These are phyloP conservation scores for Phyllotis vaccarum DNA, from an alignment of 2,797 vertebrate genomes.

Conservation along the genomic window DNA sequence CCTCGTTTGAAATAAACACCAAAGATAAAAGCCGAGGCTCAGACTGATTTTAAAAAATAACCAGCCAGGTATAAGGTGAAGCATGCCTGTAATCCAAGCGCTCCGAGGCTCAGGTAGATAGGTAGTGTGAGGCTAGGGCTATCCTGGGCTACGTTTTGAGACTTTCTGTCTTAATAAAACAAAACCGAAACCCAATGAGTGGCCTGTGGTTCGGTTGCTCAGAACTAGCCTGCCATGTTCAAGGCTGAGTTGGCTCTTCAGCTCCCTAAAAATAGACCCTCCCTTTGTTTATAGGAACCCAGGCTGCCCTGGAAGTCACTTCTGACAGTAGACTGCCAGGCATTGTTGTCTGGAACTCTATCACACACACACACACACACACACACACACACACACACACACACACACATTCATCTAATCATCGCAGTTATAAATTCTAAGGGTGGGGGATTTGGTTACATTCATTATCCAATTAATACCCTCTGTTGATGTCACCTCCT, in stretches of 20 bases:
- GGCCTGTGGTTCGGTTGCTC: neutral
- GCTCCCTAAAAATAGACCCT: neutral
- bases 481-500: accelerated
- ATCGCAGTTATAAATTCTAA: neutral
- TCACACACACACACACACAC: no score
- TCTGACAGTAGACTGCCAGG: neutral
- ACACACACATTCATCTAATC: neutral
- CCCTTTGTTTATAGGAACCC: neutral
- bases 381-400: no score
- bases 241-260: no score
- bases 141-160: neutral
- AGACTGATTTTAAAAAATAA: neutral
- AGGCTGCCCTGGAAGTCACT: neutral
- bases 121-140: neutral
- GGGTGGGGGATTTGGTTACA: neutral
- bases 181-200: neutral
- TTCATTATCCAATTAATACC: accelerated
- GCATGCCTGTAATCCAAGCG: neutral
- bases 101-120: neutral
- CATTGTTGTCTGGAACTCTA: neutral
- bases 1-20: neutral
- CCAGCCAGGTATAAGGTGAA: neutral
- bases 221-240: neutral
- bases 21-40: conserved; percentile 3
- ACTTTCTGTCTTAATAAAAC: neutral